Conservation (phyloP, 2,888 invertebrate species). For the Cordilura impudica region DNA sequence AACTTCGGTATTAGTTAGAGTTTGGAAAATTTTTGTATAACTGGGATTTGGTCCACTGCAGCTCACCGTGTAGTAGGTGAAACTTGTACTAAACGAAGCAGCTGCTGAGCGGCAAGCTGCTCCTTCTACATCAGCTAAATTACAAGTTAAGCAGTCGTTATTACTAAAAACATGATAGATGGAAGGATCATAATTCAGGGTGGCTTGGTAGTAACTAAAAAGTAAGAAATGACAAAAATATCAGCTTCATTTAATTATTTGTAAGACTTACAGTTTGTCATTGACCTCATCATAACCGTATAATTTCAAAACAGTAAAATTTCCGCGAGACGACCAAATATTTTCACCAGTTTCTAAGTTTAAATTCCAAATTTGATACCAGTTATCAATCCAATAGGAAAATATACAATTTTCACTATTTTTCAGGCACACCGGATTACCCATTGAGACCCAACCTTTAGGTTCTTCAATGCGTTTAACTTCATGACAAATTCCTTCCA, state of each 20-base stretch:
- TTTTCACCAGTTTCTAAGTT: slow-evolving; percentile 72
- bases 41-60: slow-evolving; percentile 84
- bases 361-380: slow-evolving; percentile 77
- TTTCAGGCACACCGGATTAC: slow-evolving; percentile 77
- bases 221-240: background rate
- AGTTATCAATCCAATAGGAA: slow-evolving; percentile 78
- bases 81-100: slow-evolving; percentile 81
- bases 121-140: slow-evolving; percentile 80
- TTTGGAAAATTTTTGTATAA: slow-evolving; percentile 80
- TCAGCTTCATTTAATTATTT: background rate
- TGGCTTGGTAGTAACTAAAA: slow-evolving; percentile 86
- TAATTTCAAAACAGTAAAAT: slow-evolving; percentile 81
- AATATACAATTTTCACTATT: slow-evolving; percentile 70
- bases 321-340: slow-evolving; percentile 75
- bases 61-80: slow-evolving; percentile 82
- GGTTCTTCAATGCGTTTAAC: slow-evolving; percentile 80
- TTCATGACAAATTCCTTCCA: slow-evolving; percentile 69
- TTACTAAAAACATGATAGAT: slow-evolving; percentile 83
- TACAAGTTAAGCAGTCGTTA: slow-evolving; percentile 85
- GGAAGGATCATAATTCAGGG: slow-evolving; percentile 82
- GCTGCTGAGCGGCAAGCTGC: slow-evolving; percentile 80
- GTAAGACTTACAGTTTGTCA: slow-evolving; percentile 79
- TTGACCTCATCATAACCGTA: slow-evolving; percentile 82
- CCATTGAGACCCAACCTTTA: slow-evolving; percentile 85
- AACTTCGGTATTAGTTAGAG: slow-evolving; percentile 68